Evolutionary conservation across 2,888 invertebrate species (phyloP).

Genomic region (Phengaris arion): DNA sequence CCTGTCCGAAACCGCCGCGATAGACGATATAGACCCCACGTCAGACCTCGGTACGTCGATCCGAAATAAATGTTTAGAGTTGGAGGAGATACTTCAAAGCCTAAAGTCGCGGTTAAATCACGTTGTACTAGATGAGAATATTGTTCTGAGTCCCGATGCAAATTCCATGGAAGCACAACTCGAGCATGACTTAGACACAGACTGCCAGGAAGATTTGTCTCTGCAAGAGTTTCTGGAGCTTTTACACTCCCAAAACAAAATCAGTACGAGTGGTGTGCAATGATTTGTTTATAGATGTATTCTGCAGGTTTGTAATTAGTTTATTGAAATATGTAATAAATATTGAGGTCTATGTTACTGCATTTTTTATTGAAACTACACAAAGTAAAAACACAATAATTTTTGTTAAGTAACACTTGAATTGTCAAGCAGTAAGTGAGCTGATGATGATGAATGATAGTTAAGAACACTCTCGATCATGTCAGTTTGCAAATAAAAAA

Average conservation of each 20-base stretch:
- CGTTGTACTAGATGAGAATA: constrained; percentile 74
- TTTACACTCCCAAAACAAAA: constrained; percentile 71
- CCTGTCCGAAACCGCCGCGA: constrained; percentile 65
- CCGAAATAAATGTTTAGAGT: constrained; percentile 72
- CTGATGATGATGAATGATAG: too few relatives aligned
- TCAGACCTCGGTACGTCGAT: constrained; percentile 75
- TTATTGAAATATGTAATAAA: constrained; percentile 49
- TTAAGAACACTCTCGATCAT: too few relatives aligned
- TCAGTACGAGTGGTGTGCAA: constrained; percentile 60
- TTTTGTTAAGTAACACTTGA: too few relatives aligned
- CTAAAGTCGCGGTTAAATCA: constrained; percentile 74
- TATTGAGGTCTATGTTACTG: constrained; percentile 34
- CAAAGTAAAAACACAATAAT: too few relatives aligned
- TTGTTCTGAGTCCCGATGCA: constrained; percentile 72
- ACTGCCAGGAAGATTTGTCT: constrained; percentile 74
- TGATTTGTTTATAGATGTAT: constrained; percentile 46
- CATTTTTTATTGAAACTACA: constrained; percentile 5
- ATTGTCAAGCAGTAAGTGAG: too few relatives aligned
- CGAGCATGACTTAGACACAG: constrained; percentile 75
- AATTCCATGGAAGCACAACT: constrained; percentile 73
- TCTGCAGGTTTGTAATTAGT: constrained; percentile 65
- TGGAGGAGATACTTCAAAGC: constrained; percentile 75
- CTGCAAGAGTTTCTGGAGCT: constrained; percentile 74
- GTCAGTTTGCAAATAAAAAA: too few relatives aligned
- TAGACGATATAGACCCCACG: constrained; percentile 73